Base-by-base conservation (phyloP, 2,888 invertebrate species). In the Synergus umbraculus region DNA sequence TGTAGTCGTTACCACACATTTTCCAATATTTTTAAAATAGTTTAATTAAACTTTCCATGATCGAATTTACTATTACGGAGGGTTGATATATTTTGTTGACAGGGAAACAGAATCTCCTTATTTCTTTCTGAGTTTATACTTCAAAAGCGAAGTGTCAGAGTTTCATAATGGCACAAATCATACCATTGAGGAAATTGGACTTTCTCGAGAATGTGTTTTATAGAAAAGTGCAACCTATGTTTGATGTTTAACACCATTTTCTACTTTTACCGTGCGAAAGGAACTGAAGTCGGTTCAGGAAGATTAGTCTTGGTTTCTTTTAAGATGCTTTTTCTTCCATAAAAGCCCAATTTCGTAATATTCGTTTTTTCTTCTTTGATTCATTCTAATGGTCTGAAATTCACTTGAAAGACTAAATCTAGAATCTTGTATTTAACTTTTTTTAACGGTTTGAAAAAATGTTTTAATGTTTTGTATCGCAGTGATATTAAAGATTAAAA, bases 401-500 rank as follows among this genome's bases (percentile, higher is more conserved):
- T 49, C 7, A 15, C 15, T n/a, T 15, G 2, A 15, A 7, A 49
- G 7, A 29, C 3, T 29, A 49, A n/a, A 49, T 49, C 2, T 0
- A 8, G 58, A 4, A 18, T 18, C 1, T 8, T 1, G 0, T 8
- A 9, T 44, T 18, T 18, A 58, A 15, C 58, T 18, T 1, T 9
- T 10, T 1, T 4, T 4, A 18, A 9, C 1, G 9, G 41, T 5
- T 29, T 63, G 73, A 82, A 84, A 76, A 79, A 63, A 46, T 29
- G 78, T 84, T 82, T 83, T 83, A 79, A 83, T 82, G 79, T 76
- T 83, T 79, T 76, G 67, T 66, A 41, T 81, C 76, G 77, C 78
- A 79, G 66, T 80, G 76, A 80, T 79, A 84, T 85, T 83, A 78
- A 84, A 84, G 79, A 81, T n/a, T 77, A 76, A 80, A 84, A 85